Percentiles rank a stretch among this genome's conserved stretches.
Evolutionary conservation across 2,113 vertebrate species (phyloP).

Genomic region (Brachyhypopomus gauderio): DNA sequence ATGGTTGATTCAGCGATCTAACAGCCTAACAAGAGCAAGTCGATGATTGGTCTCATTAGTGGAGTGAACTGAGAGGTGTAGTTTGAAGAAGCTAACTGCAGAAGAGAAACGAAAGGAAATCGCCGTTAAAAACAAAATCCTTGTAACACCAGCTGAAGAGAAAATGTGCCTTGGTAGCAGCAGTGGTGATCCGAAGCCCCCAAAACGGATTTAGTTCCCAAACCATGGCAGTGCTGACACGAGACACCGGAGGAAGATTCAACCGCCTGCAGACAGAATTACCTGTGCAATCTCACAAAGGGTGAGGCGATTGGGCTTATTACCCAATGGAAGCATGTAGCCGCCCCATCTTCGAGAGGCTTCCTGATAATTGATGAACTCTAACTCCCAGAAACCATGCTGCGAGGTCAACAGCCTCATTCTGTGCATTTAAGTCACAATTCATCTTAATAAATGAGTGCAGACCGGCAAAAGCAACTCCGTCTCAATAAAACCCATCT

Average conservation of each 20-base stretch:
- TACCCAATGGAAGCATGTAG: background rate
- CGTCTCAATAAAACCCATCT: background rate
- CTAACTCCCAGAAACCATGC: background rate
- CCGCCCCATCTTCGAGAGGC: background rate
- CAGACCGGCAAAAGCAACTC: background rate
- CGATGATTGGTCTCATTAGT: conserved; percentile 58
- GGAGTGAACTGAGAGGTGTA: conserved; percentile 19
- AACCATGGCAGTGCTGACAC: background rate
- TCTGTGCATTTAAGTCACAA: background rate
- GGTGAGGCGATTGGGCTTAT: background rate
- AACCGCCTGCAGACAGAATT: background rate
- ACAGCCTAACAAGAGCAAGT: conserved; percentile 49
- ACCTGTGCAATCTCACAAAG: background rate
- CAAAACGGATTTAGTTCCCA: background rate
- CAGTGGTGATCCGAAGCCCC: background rate
- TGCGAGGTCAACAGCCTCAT: background rate
- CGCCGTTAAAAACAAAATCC: background rate
- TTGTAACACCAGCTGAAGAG: background rate
- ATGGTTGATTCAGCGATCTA: conserved; percentile 51
- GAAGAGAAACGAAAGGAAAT: background rate
- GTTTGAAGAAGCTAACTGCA: background rate
- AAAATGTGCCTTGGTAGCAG: background rate
- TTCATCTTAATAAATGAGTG: conserved; percentile 4
- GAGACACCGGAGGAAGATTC: background rate
- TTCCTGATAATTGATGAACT: background rate